Percentiles rank a stretch among this genome's conserved stretches.
Evolutionary conservation across 2,113 vertebrate species (phyloP).

Genomic region (Trinectes maculatus): DNA sequence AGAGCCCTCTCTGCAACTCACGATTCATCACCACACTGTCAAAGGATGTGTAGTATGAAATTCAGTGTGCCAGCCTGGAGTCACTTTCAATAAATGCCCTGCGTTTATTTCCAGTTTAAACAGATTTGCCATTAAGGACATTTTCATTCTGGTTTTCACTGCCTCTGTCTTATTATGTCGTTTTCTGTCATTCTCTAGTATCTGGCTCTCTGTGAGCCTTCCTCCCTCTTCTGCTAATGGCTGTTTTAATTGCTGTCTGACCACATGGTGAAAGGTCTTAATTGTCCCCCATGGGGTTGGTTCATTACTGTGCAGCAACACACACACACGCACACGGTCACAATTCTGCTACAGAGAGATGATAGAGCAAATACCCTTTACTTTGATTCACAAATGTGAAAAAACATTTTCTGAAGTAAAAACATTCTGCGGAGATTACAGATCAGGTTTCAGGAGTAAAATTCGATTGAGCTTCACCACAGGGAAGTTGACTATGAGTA

Average conservation of each 20-base stretch:
- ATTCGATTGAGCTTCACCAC: slow-evolving; percentile 16
- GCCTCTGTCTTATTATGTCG: slow-evolving; percentile 51
- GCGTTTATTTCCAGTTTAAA: slow-evolving; percentile 16
- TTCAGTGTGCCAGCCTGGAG: slow-evolving; percentile 19
- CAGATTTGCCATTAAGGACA: slow-evolving; percentile 28
- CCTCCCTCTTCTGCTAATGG: slow-evolving; percentile 45
- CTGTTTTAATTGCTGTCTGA: slow-evolving; percentile 75
- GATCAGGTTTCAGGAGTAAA: slow-evolving; percentile 10
- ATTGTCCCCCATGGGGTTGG: slow-evolving; percentile 66
- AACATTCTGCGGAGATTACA: slow-evolving; percentile 1
- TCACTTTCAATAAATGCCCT: slow-evolving; percentile 25
- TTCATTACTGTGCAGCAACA: slow-evolving; percentile 46
- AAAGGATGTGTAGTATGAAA: slow-evolving; percentile 24
- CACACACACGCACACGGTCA: slow-evolving; percentile 9
- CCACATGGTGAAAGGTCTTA: slow-evolving; percentile 65
- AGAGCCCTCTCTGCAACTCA: slow-evolving; percentile 23
- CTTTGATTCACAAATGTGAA: slow-evolving; percentile 22
- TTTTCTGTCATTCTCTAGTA: slow-evolving; percentile 43
- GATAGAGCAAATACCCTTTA: slow-evolving; percentile 5
- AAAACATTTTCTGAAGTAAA: slow-evolving; percentile 18
- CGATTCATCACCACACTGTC: slow-evolving; percentile 22
- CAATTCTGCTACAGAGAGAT: slow-evolving; percentile 1
- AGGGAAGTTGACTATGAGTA: slow-evolving; percentile 18
- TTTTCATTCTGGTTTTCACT: slow-evolving; percentile 1
- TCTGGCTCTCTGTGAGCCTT: slow-evolving; percentile 34